Percentiles rank a stretch among this genome's conserved stretches.
Evolutionary conservation across 2,797 vertebrate genomes (phyloP).

Genomic region (Brotula barbata): DNA sequence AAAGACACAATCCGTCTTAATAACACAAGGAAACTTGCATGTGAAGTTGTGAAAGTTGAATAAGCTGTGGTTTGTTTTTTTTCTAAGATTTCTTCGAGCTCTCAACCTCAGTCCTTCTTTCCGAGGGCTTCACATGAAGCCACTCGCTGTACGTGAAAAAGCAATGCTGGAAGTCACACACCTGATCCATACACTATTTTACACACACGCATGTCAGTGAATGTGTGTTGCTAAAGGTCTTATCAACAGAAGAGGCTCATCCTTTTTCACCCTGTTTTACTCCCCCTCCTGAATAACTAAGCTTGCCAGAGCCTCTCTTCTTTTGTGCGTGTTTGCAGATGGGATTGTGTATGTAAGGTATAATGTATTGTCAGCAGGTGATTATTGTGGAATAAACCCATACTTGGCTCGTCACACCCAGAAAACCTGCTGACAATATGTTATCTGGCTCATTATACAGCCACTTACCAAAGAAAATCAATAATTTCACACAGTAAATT

Average conservation of each 20-base stretch:
- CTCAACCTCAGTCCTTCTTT: conserved; percentile 44
- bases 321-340: conserved; percentile 5
- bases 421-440: too few species aligned
- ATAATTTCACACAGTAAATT: too few species aligned
- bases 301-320: conserved; percentile 17
- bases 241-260: conserved; percentile 57
- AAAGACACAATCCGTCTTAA: conserved; percentile 24
- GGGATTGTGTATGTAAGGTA: not conserved
- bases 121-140: conserved; percentile 42
- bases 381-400: too few species aligned
- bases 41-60: conserved; percentile 28
- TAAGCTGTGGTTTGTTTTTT: conserved; percentile 37
- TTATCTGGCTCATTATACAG: too few species aligned
- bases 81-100: conserved; percentile 33
- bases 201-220: conserved; percentile 19
- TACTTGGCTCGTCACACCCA: too few species aligned
- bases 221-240: conserved; percentile 48
- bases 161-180: conserved; percentile 15
- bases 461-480: too few species aligned
- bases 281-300: conserved; percentile 51
- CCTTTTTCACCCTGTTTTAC: conserved; percentile 54
- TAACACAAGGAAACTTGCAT: conserved; percentile 28
- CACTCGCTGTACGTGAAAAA: conserved; percentile 33
- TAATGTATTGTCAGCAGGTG: too few species aligned
- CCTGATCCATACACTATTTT: too few species aligned